phyloP scores from a whole-genome alignment of 2,113 vertebrate species.

The Dipodomys merriami region DNA sequence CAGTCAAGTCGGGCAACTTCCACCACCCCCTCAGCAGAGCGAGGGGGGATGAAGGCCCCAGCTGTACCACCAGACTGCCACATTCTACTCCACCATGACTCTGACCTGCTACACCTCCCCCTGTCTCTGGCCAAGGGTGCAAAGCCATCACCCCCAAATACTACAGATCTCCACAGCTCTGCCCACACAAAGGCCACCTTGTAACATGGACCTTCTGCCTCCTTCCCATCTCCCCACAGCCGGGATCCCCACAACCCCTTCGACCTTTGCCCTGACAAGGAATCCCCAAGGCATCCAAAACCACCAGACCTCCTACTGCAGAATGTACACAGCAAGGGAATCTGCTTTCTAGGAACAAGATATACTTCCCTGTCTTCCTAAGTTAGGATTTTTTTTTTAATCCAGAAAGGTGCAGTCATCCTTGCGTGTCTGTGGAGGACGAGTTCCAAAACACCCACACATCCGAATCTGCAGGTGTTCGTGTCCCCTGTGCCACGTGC shows the following conservation, averaged over 20 bases:
- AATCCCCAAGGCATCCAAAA: background rate
- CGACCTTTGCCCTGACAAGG: too few species aligned
- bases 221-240: too few species aligned
- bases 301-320: background rate
- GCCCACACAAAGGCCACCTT: background rate
- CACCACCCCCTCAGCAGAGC: background rate
- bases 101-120: rapidly evolving
- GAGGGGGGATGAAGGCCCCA: background rate
- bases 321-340: background rate
- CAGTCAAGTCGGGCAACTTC: background rate
- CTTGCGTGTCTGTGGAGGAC: background rate
- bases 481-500: background rate
- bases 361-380: background rate
- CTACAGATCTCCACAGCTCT: background rate
- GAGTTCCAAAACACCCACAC: background rate
- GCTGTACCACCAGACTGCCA: too few species aligned
- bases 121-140: background rate
- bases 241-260: too few species aligned
- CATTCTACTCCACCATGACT: rapidly evolving
- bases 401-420: background rate
- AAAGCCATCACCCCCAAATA: background rate
- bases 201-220: background rate
- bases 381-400: background rate
- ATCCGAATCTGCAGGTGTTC: background rate
- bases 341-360: background rate